Evolutionary conservation across 2,888 invertebrate genomes (phyloP).

Genomic region (Aleiodes leptofemur): DNA sequence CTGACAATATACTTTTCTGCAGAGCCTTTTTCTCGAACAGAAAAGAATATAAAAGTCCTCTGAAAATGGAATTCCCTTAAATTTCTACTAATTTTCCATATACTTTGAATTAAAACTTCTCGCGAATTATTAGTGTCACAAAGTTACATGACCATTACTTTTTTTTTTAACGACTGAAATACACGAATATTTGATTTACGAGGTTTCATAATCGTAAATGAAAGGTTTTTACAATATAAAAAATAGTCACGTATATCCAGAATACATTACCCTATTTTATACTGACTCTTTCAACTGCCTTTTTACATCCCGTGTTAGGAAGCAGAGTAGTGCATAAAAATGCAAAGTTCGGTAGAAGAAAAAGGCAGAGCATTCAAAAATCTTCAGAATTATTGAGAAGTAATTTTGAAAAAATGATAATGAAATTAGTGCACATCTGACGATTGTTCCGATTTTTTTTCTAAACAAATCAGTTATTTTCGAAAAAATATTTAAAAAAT

Average conservation of each 20-base stretch:
- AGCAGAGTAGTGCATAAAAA: conserved; percentile 10
- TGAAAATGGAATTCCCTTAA: too few species aligned
- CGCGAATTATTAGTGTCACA: neutral
- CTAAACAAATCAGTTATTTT: too few species aligned
- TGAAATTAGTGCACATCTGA: too few species aligned
- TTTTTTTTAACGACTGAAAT: neutral
- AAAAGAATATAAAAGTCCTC: too few species aligned
- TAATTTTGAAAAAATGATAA: too few species aligned
- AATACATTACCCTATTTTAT: conserved; percentile 5
- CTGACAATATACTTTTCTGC: too few species aligned
- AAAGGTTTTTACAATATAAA: neutral
- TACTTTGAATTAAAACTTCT: too few species aligned
- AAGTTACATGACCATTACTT: neutral
- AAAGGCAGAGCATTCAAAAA: neutral
- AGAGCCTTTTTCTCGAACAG: too few species aligned
- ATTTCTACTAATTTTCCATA: too few species aligned
- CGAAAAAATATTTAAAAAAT: too few species aligned
- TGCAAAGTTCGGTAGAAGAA: neutral
- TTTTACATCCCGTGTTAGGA: neutral
- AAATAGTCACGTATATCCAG: conserved; percentile 10
- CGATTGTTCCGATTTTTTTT: too few species aligned
- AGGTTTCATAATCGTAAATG: neutral
- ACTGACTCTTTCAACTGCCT: neutral
- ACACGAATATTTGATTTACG: neutral
- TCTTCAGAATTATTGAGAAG: too few species aligned